Evolutionary conservation across 2,113 vertebrate genomes (phyloP).

Genomic region (Vombatus ursinus): DNA sequence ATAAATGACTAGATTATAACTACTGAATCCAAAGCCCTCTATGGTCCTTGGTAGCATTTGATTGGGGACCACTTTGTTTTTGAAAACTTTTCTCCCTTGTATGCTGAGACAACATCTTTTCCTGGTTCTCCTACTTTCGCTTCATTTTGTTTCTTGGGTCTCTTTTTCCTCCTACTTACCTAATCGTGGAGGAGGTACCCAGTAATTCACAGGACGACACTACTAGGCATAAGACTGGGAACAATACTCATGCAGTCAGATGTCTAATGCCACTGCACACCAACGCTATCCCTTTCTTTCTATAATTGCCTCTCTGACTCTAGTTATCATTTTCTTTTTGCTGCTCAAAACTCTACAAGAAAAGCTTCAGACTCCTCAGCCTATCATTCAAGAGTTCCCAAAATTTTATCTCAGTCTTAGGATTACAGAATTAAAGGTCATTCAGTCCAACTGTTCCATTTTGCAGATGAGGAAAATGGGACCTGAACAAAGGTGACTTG

Average conservation of each 20-base stretch:
- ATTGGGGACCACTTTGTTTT: neutral
- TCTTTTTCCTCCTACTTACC: neutral
- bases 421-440: neutral
- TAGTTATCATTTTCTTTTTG: neutral
- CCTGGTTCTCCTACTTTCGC: neutral
- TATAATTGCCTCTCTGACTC: neutral
- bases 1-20: neutral
- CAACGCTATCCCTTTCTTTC: neutral
- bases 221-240: neutral
- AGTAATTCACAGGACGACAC: neutral
- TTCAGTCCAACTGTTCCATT: neutral
- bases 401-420: neutral
- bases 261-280: neutral
- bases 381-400: neutral
- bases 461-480: neutral
- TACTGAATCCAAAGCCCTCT: neutral
- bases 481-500: neutral
- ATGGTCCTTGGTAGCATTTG: neutral
- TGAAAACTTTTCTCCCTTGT: neutral
- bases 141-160: neutral
- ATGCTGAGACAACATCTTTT: neutral
- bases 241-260: neutral
- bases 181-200: neutral
- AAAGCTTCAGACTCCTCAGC: neutral
- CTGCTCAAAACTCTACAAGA: neutral